Base-by-base conservation (phyloP, 2,888 invertebrate genomes). In the Sipha maydis region DNA sequence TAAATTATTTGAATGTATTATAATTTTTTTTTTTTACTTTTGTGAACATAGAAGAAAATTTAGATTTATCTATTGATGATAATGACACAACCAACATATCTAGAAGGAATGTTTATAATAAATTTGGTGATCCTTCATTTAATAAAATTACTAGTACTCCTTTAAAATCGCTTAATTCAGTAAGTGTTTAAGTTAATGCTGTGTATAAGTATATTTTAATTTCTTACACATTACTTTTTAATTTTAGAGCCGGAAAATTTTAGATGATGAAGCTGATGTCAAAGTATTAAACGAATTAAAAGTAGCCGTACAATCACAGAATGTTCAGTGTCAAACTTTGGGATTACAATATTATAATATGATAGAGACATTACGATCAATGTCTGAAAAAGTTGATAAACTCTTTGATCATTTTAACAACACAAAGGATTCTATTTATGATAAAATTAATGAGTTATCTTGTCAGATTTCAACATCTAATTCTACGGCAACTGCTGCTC, bases 261-360 rank as follows among this genome's bases (percentile, higher is more conserved):
- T 21, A 61, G 80, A 80, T 41, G 82, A 88, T n/a, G 80, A 88
- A n/a, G 8, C 19, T 76, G n/a, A 75, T 75, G 61, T 48, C 31
- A 88, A 82, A 67, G 41, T 67, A 28, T 25, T 88, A 21, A 88
- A 34, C 67, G 88, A 88, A 67, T 31, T 88, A 61, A 88, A 88
- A 82, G 34, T 88, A 34, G 67, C 80, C 34, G 67, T 88, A 25
- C 88, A 88, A 76, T 88, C 88, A 28, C 88, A 88, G 31, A 88
- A 88, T 82, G 88, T 88, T n/a, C 88, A 88, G 19, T 88, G 88
- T 38, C 88, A 88, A 82, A 88, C 88, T 48, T 79, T 88, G 48
- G 88, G 88, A 76, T 82, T 88, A 25, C 88, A 88, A 48, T 88
- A 88, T 82, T 88, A 82, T 82, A 88, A 80, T 82, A 80, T 88